A percentile compares a stretch with the other conserved stretches of the same genome.
Evolutionary conservation across 2,797 vertebrate genomes (phyloP).

Genomic region (Schizopygopsis pylzovi): DNA sequence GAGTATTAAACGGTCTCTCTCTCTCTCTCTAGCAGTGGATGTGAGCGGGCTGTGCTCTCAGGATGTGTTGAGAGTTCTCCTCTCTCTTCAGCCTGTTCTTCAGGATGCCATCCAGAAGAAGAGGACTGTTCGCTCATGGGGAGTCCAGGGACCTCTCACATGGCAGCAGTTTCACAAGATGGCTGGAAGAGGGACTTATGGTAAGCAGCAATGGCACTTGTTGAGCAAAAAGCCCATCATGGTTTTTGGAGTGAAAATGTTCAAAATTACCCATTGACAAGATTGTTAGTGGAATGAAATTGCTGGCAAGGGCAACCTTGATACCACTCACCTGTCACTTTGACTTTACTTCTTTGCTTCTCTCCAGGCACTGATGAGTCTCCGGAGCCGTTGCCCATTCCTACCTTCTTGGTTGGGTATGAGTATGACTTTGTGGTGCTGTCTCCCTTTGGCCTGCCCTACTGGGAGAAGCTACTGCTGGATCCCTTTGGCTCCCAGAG

Average conservation of each 20-base stretch:
- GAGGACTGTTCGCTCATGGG: conserved; percentile 93
- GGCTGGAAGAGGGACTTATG: conserved; percentile 96
- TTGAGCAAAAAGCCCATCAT: background rate
- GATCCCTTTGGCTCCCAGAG: conserved; percentile 96
- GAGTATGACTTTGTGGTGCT: conserved; percentile 99
- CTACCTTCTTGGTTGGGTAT: conserved; percentile 96
- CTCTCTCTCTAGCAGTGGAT: conserved; percentile 79
- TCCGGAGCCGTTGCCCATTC: conserved; percentile 97
- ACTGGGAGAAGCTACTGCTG: conserved; percentile 97
- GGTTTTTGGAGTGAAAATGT: conserved; percentile 5
- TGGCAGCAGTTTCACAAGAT: conserved; percentile 99
- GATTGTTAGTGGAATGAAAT: conserved; percentile 4
- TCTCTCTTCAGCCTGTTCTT: conserved; percentile 94
- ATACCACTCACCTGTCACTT: background rate
- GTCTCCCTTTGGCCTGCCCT: conserved; percentile 95
- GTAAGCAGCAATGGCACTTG: conserved; percentile 73
- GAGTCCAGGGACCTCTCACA: conserved; percentile 95
- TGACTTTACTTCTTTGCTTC: conserved; percentile 1
- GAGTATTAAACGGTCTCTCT: background rate
- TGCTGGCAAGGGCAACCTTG: background rate
- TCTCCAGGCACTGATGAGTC: conserved; percentile 95
- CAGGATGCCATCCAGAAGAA: conserved; percentile 99
- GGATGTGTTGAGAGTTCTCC: conserved; percentile 94
- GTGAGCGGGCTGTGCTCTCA: conserved; percentile 94
- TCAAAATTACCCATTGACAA: background rate